Percentiles rank a stretch among this genome's conserved stretches.
These are phyloP conservation scores for Polietes domitor DNA, from an alignment of 2,888 invertebrate species.

Conservation along the genomic window DNA sequence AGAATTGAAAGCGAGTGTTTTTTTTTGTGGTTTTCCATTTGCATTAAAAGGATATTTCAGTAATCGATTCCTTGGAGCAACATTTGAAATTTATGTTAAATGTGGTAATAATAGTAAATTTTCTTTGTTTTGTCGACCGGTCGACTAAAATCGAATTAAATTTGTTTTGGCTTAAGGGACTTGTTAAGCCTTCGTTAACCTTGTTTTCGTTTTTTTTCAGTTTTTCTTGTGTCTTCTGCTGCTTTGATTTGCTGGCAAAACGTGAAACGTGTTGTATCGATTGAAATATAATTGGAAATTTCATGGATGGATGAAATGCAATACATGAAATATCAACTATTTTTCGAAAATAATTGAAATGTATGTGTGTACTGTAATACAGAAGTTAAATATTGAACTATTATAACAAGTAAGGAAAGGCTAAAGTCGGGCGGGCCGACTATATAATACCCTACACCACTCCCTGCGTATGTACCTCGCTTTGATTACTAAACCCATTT, in stretches of 20 bases:
- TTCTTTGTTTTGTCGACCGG: constrained; percentile 30
- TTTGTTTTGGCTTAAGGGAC: background rate
- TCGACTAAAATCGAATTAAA: constrained; percentile 25
- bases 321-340: background rate
- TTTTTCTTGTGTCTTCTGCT: background rate
- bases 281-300: constrained; percentile 9
- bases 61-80: constrained; percentile 55
- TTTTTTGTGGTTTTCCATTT: background rate
- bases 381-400: no score
- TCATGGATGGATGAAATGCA: background rate
- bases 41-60: constrained; percentile 45
- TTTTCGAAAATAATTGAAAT: background rate
- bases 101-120: constrained; percentile 56
- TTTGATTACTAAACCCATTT: no score
- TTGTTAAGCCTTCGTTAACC: background rate
- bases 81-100: constrained; percentile 55
- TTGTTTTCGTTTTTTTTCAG: constrained; percentile 20
- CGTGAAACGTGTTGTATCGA: constrained; percentile 9
- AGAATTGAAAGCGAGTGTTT: background rate
- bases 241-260: constrained; percentile 14
- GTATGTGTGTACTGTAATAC: no score
- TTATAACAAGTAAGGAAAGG: no score
- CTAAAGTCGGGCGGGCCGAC: no score
- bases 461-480: no score
- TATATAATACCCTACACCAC: no score